Conservation (phyloP, 2,797 vertebrate genomes). For the Lophius americanus region DNA sequence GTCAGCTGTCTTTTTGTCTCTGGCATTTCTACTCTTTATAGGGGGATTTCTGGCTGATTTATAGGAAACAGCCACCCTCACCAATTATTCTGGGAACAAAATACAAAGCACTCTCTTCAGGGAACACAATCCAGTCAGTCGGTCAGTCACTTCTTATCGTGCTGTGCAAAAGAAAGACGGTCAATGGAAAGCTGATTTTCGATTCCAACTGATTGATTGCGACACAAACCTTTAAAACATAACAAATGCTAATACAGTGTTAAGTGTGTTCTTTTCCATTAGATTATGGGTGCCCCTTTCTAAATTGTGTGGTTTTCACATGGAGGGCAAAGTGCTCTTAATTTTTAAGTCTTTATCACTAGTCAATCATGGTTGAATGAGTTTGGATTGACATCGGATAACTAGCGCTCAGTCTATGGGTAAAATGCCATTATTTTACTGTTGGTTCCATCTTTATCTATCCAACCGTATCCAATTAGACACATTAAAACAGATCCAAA, state of each 20-base stretch:
- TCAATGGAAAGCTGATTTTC: constrained; percentile 71
- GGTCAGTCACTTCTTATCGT: constrained; percentile 39
- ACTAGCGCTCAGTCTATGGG: constrained; percentile 59
- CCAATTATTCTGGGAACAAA: constrained; percentile 58
- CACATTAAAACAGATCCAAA: constrained; percentile 55
- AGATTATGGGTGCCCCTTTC: constrained; percentile 35
- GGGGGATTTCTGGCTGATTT: constrained; percentile 41
- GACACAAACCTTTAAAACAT: constrained; percentile 48
- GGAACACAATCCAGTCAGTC: constrained; percentile 43
- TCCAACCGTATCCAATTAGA: constrained; percentile 75
- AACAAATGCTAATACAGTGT: constrained; percentile 62
- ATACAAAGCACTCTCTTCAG: constrained; percentile 8
- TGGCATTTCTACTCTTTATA: constrained; percentile 56
- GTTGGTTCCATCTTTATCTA: constrained; percentile 61
- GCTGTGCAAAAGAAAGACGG: constrained; percentile 31
- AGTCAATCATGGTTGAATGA: constrained; percentile 64
- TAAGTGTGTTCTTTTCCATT: constrained; percentile 39
- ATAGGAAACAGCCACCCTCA: constrained; percentile 41
- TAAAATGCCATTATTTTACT: constrained; percentile 74
- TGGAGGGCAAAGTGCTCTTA: constrained; percentile 74
- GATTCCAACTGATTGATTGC: constrained; percentile 66
- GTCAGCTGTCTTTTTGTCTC: constrained; percentile 55
- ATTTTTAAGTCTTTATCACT: constrained; percentile 80
- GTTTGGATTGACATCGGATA: constrained; percentile 70
- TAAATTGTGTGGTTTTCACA: constrained; percentile 65